These are phyloP conservation scores for Parambassis ranga DNA, from an alignment of 2,797 vertebrate species.

Conservation along the genomic window DNA sequence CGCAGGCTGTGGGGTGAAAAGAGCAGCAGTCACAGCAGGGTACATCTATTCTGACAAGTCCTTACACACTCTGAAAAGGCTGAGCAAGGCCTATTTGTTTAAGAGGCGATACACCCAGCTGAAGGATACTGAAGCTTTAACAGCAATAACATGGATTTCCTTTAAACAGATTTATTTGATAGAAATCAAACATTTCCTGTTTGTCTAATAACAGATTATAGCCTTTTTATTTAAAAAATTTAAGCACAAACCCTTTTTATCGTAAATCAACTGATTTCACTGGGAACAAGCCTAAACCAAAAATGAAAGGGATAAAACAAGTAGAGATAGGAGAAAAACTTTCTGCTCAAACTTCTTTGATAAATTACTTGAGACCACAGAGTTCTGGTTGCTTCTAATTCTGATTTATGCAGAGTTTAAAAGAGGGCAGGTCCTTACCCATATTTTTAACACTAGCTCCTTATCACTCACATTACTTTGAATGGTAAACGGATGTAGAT, in stretches of 20 bases:
- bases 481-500: conserved; percentile 29
- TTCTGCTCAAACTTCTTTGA: conserved; percentile 14
- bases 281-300: neutral
- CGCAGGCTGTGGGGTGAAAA: conserved; percentile 57
- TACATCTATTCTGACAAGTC: conserved; percentile 65
- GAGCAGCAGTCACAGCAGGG: conserved; percentile 69
- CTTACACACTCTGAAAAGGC: conserved; percentile 56
- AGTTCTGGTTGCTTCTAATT: conserved; percentile 18
- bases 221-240: neutral
- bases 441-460: neutral
- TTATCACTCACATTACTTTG: conserved; percentile 10
- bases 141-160: conserved; percentile 29
- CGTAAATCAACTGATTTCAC: conserved; percentile 1
- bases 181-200: conserved; percentile 19
- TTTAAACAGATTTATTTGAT: neutral
- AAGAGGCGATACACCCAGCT: conserved; percentile 43
- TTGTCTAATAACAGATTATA: conserved; percentile 11
- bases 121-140: conserved; percentile 46
- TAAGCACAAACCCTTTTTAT: too few relatives aligned
- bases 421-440: conserved; percentile 22
- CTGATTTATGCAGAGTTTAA: conserved; percentile 38
- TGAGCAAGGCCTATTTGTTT: conserved; percentile 63
- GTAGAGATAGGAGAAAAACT: neutral
- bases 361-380: neutral
- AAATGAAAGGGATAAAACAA: neutral